Evolutionary conservation across 2,888 invertebrate genomes (phyloP).

Genomic region (Xylota segnis): DNA sequence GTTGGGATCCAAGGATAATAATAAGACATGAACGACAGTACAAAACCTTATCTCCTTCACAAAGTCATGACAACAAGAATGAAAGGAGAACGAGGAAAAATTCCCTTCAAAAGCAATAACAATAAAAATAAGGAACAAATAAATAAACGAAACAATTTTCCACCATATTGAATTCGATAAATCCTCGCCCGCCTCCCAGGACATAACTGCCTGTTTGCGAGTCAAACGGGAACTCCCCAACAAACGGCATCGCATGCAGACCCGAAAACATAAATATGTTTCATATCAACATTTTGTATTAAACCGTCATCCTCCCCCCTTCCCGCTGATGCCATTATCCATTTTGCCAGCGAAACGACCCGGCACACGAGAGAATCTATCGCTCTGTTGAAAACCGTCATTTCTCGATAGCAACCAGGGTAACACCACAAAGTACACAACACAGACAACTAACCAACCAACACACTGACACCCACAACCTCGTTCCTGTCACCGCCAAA

Average conservation of each 20-base stretch:
- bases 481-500: conserved; percentile 36
- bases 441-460: conserved; percentile 48
- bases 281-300: conserved; percentile 76
- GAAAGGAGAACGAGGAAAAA: conserved; percentile 33
- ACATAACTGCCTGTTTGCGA: conserved; percentile 38
- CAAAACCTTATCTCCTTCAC: conserved; percentile 44
- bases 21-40: conserved; percentile 42
- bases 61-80: conserved; percentile 35
- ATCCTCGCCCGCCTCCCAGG: conserved; percentile 71
- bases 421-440: conserved; percentile 70
- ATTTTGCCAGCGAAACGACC: conserved; percentile 38
- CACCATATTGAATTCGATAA: conserved; percentile 79
- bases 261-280: conserved; percentile 77
- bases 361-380: conserved; percentile 59
- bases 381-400: conserved; percentile 66
- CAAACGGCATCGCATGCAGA: conserved; percentile 72
- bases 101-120: conserved; percentile 73
- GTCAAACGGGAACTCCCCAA: conserved; percentile 62
- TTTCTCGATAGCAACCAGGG: conserved; percentile 72
- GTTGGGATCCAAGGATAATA: conserved; percentile 41
- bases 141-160: conserved; percentile 78
- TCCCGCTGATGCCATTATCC: conserved; percentile 63
- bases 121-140: conserved; percentile 77
- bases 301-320: conserved; percentile 72
- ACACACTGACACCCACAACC: conserved; percentile 28